A percentile compares a stretch with the other conserved stretches of the same genome.
These are phyloP conservation scores for Neocrepidodera transversa DNA, from an alignment of 2,888 invertebrate genomes.

Conservation along the genomic window DNA sequence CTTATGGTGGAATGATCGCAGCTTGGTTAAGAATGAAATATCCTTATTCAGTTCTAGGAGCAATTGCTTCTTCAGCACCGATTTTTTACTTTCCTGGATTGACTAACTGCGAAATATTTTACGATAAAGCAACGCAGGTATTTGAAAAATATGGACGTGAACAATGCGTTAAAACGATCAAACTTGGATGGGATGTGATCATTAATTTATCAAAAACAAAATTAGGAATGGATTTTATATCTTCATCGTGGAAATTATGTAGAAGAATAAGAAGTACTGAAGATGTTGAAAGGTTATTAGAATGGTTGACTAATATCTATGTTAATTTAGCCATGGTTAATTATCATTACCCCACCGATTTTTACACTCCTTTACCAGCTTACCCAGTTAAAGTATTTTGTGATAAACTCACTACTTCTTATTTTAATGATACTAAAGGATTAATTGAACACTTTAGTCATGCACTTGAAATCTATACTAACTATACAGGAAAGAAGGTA, in stretches of 20 bases:
- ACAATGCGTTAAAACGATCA: too few species aligned
- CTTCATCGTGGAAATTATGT: conserved; percentile 75
- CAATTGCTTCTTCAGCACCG: conserved; percentile 93
- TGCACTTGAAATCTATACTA: too few species aligned
- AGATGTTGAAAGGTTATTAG: conserved; percentile 68
- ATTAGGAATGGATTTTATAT: conserved; percentile 65
- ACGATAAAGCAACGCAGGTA: too few species aligned
- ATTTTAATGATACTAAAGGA: conserved; percentile 52
- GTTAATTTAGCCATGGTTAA: conserved; percentile 90
- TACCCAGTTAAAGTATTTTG: conserved; percentile 80
- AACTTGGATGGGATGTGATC: conserved; percentile 8
- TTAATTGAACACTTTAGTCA: conserved; percentile 70
- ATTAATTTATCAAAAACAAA: conserved; percentile 1
- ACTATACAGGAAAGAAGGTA: conserved; percentile 75
- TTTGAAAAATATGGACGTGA: too few species aligned
- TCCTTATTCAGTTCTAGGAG: too few species aligned
- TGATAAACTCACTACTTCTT: too few species aligned
- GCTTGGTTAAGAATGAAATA: conserved; percentile 97
- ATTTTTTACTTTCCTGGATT: conserved; percentile 84
- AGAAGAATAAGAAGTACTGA: conserved; percentile 68
- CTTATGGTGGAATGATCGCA: conserved; percentile 97
- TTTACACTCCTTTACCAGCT: conserved; percentile 83
- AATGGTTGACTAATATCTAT: too few species aligned
- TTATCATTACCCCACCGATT: conserved; percentile 89
- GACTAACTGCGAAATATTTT: too few species aligned